phyloP scores from a whole-genome alignment of 2,113 vertebrate species.

The Mesoclemmys tuberculata region DNA sequence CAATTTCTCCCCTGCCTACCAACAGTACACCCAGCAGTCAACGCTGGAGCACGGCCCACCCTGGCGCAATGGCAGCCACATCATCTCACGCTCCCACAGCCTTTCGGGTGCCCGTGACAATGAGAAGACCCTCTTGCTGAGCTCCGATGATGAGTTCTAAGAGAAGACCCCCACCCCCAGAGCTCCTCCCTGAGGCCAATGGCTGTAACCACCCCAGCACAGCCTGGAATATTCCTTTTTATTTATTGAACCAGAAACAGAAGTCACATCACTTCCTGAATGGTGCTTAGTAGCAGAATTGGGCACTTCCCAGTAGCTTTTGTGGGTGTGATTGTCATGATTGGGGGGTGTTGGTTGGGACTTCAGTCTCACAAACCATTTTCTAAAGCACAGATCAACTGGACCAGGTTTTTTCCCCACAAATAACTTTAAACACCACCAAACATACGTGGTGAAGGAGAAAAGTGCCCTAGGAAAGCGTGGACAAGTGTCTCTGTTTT shows the following conservation, averaged over 20 bases:
- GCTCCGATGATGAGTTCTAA: slow-evolving; percentile 96
- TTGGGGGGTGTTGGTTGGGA: background rate
- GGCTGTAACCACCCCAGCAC: background rate
- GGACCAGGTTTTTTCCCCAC: background rate
- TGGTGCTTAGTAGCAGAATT: slow-evolving; percentile 52
- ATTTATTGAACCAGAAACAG: slow-evolving; percentile 77
- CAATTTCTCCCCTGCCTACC: slow-evolving; percentile 97
- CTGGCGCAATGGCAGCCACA: slow-evolving; percentile 78
- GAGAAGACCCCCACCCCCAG: background rate
- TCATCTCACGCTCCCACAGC: slow-evolving; percentile 89
- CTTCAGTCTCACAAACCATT: background rate
- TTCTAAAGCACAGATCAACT: background rate
- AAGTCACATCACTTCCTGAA: slow-evolving; percentile 69
- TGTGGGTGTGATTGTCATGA: background rate
- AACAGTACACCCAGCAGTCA: slow-evolving; percentile 97
- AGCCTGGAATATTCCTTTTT: slow-evolving; percentile 28
- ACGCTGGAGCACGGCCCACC: slow-evolving; percentile 85
- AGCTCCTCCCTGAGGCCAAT: background rate
- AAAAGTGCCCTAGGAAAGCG: background rate
- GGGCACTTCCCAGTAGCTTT: slow-evolving; percentile 43
- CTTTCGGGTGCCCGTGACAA: slow-evolving; percentile 86
- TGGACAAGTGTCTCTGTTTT: background rate
- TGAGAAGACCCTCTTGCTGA: slow-evolving; percentile 93
- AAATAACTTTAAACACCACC: background rate
- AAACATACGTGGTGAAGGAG: background rate